Evolutionary conservation across 2,797 vertebrate genomes (phyloP), one percentile per base, ranked within the genome.

Genomic region (Odontamblyopus lacepedii): DNA sequence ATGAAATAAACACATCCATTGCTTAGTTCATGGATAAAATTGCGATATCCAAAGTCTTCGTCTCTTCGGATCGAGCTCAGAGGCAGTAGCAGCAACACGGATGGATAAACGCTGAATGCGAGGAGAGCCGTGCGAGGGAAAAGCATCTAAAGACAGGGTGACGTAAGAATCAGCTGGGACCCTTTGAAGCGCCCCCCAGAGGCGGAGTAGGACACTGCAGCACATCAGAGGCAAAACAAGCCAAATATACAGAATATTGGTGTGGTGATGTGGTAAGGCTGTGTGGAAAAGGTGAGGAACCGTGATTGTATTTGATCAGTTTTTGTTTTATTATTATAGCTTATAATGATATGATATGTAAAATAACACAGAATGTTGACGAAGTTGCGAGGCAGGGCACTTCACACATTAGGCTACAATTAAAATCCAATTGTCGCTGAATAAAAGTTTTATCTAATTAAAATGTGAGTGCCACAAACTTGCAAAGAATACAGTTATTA

Each of bases 151-250:
- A 85, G 80, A 78, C 61, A n/a, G 0, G 66, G 72, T 92, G 89
- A 94, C 92, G 94, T 94, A 90, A 92, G 85, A 48, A 13, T 19
- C 76, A 80, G 64, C 81, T 81, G 75, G 65, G 62, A 5, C 9
- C 53, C 0, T 6, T 0, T 30, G 2, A 55, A 27, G 7, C 85
- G 88, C 88, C 89, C 69, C 76, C 91, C 87, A 81, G 63, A 5
- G 92, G 83, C 30, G 1, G 0, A 62, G 3, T 0, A 0, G 4
- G 0, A 30, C 41, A 79, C 71, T 79, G 67, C 77, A 64, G 2
- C 50, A 3, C 65, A n/a, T 32, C 48, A 30, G 5, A 30, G 50
- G 1, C 2, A 29, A 66, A 6, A 30, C 26, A 27, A 19, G 9
- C 63, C 3, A 41, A 19, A 11, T n/a, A 12, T 41, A 63, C 62